Evolutionary conservation across 2,888 invertebrate genomes (phyloP).

Genomic region (Mallateleia sp.): DNA sequence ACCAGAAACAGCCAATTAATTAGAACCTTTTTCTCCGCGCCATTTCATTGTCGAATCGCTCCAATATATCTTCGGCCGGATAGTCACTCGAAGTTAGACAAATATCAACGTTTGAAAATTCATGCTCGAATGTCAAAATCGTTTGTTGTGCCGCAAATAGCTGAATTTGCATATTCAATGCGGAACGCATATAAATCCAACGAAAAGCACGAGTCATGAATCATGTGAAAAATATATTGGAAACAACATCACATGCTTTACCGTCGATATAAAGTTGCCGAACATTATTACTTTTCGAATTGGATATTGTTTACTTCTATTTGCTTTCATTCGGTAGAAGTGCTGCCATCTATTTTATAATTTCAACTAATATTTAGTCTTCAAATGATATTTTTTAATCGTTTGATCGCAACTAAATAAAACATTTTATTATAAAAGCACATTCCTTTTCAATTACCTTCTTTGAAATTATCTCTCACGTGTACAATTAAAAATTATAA

Average conservation of each 20-base stretch:
- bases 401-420: no score
- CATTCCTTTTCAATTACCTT: no score
- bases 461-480: background rate
- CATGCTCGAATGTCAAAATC: constrained; percentile 66
- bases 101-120: constrained; percentile 70
- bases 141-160: constrained; percentile 70
- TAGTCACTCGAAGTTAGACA: constrained; percentile 66
- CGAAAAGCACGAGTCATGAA: constrained; percentile 57
- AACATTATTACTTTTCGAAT: constrained; percentile 52
- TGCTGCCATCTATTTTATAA: no score
- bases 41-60: constrained; percentile 51
- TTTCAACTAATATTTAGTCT: no score
- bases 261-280: constrained; percentile 49
- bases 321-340: no score
- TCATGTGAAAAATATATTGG: constrained; percentile 69
- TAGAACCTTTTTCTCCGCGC: constrained; percentile 53
- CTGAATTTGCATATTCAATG: constrained; percentile 72
- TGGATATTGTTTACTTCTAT: no score
- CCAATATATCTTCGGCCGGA: constrained; percentile 55
- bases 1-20: constrained; percentile 62
- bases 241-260: constrained; percentile 33
- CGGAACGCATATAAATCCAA: constrained; percentile 60
- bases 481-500: background rate
- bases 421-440: background rate
- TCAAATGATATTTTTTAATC: no score